Conservation (phyloP, 2,113 vertebrate genomes). For the Pica pica region DNA sequence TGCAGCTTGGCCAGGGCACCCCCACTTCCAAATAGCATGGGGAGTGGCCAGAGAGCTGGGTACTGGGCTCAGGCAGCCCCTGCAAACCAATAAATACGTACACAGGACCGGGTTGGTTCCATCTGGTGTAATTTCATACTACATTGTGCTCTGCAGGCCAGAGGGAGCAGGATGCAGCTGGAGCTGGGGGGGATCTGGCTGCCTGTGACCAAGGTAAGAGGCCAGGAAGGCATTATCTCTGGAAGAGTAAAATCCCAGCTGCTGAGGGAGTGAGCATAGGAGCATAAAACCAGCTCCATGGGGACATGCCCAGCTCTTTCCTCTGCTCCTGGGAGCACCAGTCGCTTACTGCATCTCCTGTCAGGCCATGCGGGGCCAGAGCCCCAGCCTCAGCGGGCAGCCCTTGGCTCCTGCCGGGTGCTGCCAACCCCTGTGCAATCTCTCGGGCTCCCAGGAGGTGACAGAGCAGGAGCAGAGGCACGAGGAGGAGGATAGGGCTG, state of each 20-base stretch:
- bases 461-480: background rate
- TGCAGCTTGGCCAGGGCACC: constrained; percentile 64
- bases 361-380: background rate
- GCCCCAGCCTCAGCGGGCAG: background rate
- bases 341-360: rapidly evolving
- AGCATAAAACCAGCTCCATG: rapidly evolving
- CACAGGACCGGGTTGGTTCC: background rate
- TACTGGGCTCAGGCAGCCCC: background rate
- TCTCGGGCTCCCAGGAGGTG: background rate
- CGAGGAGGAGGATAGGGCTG: background rate
- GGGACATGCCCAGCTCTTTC: rapidly evolving
- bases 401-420: background rate
- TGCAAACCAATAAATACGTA: constrained; percentile 34
- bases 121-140: background rate
- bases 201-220: background rate
- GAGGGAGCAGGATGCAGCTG: background rate
- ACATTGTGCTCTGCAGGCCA: rapidly evolving
- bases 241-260: background rate
- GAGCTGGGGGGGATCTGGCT: background rate
- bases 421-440: background rate
- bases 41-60: background rate
- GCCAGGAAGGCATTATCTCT: background rate
- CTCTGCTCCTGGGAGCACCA: background rate
- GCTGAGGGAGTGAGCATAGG: rapidly evolving
- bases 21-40: constrained; percentile 65